Conservation (phyloP, 1,140 invertebrate species). For the Arion vulgaris region DNA sequence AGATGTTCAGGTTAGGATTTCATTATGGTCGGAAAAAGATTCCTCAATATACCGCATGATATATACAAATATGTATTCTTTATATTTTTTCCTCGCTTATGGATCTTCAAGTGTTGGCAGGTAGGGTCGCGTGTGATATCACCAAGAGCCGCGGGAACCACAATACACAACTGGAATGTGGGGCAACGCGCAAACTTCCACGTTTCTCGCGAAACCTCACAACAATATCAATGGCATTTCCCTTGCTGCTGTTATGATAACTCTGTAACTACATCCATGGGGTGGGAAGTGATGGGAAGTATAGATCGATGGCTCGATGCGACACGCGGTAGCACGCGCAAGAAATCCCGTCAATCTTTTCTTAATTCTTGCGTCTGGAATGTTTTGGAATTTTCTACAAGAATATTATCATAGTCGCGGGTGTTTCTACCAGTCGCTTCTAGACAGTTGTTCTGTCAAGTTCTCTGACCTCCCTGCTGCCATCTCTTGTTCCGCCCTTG, state of each 20-base stretch:
- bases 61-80: too few species aligned
- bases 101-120: neutral
- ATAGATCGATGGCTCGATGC: neutral
- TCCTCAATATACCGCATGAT: too few species aligned
- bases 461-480: neutral
- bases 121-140: neutral
- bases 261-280: constrained; percentile 16
- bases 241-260: neutral
- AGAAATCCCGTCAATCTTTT: constrained; percentile 5
- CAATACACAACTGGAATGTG: neutral
- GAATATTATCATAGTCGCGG: neutral
- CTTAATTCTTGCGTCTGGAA: constrained; percentile 13
- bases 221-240: constrained; percentile 7
- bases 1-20: too few species aligned
- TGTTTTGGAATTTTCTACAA: constrained; percentile 36
- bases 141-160: neutral
- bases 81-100: too few species aligned
- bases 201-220: neutral
- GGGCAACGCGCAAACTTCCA: neutral
- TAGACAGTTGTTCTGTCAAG: neutral
- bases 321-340: neutral
- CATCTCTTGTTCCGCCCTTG: neutral
- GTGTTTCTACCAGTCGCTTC: neutral
- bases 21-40: too few species aligned
- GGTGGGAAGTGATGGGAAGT: neutral